These are phyloP conservation scores for Helarctos malayanus DNA, from an alignment of 2,797 vertebrate genomes.

Conservation along the genomic window DNA sequence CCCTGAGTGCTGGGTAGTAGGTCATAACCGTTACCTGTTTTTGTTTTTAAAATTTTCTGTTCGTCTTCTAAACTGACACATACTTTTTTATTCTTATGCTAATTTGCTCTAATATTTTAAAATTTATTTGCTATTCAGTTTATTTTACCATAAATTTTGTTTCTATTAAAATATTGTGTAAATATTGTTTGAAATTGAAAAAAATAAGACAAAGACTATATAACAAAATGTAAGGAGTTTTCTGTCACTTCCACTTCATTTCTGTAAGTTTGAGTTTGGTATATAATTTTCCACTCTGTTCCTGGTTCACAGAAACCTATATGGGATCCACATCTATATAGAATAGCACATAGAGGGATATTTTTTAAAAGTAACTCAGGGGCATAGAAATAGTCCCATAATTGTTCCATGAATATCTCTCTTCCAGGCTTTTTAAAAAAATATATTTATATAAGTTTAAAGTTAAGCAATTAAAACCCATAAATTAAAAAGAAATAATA, in stretches of 20 bases:
- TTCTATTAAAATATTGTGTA: not conserved
- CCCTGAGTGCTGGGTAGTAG: not conserved
- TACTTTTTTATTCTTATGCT: not conserved
- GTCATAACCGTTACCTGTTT: not conserved
- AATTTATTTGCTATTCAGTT: not conserved
- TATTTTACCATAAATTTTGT: not conserved
- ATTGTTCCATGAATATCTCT: not conserved
- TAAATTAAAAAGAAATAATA: not conserved
- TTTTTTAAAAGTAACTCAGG: not conserved
- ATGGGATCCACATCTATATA: not conserved
- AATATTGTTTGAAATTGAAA: not conserved
- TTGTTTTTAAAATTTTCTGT: not conserved
- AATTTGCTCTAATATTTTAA: not conserved
- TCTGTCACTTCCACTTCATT: not conserved
- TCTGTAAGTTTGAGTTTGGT: not conserved
- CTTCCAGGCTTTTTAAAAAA: not conserved
- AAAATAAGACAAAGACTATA: not conserved
- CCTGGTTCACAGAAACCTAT: not conserved
- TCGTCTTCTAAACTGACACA: not conserved
- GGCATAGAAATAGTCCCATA: not conserved
- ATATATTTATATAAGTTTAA: not conserved
- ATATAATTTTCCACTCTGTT: no score
- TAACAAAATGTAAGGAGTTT: not conserved
- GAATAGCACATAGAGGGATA: not conserved
- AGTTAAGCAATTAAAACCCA: not conserved